Evolutionary conservation across 30 jellyfish, hydroid and myxozoan genomes (phyloP), one percentile per base, ranked within the genome.

Genomic region (Catostylus mosaicus): DNA sequence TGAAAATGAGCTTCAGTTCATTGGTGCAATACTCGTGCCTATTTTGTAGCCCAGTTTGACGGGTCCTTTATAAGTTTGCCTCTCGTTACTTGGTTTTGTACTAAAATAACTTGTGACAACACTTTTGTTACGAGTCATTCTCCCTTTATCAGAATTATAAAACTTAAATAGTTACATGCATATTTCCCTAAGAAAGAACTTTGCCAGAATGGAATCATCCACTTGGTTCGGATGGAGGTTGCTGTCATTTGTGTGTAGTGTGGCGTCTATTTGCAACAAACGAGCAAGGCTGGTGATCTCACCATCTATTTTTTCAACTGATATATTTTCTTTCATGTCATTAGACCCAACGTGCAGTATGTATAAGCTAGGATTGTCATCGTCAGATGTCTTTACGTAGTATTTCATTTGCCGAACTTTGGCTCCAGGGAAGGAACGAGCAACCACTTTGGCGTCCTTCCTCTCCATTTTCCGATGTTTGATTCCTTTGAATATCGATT

Each of bases 401-500:
- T 61, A 7, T 30, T 46, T 46, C 60, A 46, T 46, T 46, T 46
- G 60, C 60, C 11, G 19, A 46, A 46, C 19, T 46, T 46, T 61
- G 73, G 73, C 73, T 61, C 73, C 73, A 61, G 73, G 22, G 73
- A 61, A 61, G 33, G 37, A 61, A 61, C 73, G 73, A 1, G 29
- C 38, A 61, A 61, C 73, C 73, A 61, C 73, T 61, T 61, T 2
- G 33, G 73, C 29, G 73, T 61, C 73, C 37, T 61, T 61, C 37
- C 73, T 61, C 73, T 61, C 37, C 73, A 61, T 61, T 61, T 61
- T 61, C 73, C 73, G 29, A 37, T 61, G 73, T 61, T 61, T 61
- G 37, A 76, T 76, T 76, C 86, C 88, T 76, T 76, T 71, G n/a
- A n/a, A n/a, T n/a, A n/a, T n/a, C n/a, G n/a, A n/a, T n/a, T n/a